These are phyloP conservation scores for Neelides sp. DNA, from an alignment of 1,140 invertebrate genomes.

Conservation along the genomic window DNA sequence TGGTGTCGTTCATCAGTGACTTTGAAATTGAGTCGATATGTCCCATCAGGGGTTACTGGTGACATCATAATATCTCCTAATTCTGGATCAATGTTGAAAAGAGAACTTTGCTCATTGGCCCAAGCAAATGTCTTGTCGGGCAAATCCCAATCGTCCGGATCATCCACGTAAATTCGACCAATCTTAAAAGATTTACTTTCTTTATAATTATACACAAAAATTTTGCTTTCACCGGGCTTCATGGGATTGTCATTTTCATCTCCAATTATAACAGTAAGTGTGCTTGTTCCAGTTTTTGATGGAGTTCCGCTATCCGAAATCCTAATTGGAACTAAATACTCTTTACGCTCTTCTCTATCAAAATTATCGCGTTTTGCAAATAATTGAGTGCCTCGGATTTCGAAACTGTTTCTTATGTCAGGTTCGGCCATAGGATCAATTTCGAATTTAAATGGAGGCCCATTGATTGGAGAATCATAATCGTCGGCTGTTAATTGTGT, in stretches of 20 bases:
- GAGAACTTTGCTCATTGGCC: conserved; percentile 40
- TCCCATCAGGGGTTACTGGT: conserved; percentile 50
- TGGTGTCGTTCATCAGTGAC: conserved; percentile 37
- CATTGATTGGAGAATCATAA: conserved; percentile 57
- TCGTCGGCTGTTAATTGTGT: conserved; percentile 61
- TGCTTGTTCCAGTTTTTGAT: conserved; percentile 55
- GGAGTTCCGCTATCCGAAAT: conserved; percentile 70
- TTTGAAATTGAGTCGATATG: conserved; percentile 53
- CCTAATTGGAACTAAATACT: conserved; percentile 71
- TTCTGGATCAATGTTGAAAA: conserved; percentile 53
- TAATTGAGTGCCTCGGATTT: conserved; percentile 43
- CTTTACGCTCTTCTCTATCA: conserved; percentile 77
- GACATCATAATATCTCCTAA: conserved; percentile 75
- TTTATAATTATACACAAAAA: conserved; percentile 84
- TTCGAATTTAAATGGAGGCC: conserved; percentile 61
- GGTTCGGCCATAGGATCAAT: conserved; percentile 52
- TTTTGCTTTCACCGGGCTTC: conserved; percentile 62
- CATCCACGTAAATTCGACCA: conserved; percentile 77
- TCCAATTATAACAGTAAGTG: conserved; percentile 70
- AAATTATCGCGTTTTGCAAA: conserved; percentile 46
- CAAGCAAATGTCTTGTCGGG: conserved; percentile 71
- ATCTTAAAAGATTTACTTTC: conserved; percentile 44
- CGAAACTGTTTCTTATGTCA: conserved; percentile 58
- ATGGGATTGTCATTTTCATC: conserved; percentile 82
- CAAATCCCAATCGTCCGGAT: conserved; percentile 86